Evolutionary conservation across 2,113 vertebrate species (phyloP), one percentile per base, ranked within the genome.

Genomic region (Ochotona princeps): DNA sequence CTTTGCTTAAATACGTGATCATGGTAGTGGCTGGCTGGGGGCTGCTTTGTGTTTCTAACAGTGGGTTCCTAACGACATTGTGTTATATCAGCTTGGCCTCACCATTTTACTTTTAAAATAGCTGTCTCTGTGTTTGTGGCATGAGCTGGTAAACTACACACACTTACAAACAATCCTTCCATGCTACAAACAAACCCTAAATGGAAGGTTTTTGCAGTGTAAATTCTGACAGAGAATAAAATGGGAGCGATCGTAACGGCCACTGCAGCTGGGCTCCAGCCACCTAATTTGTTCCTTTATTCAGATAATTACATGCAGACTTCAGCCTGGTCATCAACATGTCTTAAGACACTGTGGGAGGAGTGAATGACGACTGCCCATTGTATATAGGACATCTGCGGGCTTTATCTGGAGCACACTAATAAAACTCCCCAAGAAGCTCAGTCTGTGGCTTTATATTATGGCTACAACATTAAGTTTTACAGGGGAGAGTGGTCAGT

Each of bases 241-340:
- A 70, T 69, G 85, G 38, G 89, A 94, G 70, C 88, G 17, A 74
- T 85, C 94, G 91, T 90, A 97, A 91, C 73, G 67, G 86, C 79
- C 79, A n/a, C 75, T 78, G 32, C 26, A 91, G 93, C 95, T 93
- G 92, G 81, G 84, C 89, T 97, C 74, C 79, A 67, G 79, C 88
- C 51, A 91, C 97, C 73, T 96, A 94, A 97, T 97, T 97, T 96
- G 93, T 83, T 97, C 97, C 96, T 97, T 96, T 78, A 97, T 95
- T 95, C 84, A 94, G 96, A 98, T 96, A 79, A 97, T 96, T 97
- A 92, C 96, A 95, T 97, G 95, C 95, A 97, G 95, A 96, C 96
- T 95, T 96, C 69, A 95, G 97, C 82, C 93, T 49, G 63, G 95
- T 96, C 89, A 98, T 97, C 96, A 97, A 93, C 97, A 95, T 95